A percentile compares a stretch with the other conserved stretches of the same genome.
Conservation (phyloP, 2,888 invertebrate genomes). For the Aplocera efformata region DNA sequence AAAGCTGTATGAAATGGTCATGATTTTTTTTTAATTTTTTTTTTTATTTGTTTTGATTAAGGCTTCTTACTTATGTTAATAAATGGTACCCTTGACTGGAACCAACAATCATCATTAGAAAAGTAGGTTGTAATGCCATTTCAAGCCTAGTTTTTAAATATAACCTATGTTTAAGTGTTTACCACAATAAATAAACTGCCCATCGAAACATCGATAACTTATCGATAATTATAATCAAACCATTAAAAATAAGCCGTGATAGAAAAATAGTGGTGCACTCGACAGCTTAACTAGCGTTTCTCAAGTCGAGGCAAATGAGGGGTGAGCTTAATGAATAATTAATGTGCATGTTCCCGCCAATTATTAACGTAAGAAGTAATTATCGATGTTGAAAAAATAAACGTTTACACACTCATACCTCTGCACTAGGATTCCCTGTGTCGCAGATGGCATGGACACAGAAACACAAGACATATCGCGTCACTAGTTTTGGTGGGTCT, state of each 20-base stretch:
- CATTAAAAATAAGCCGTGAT: conserved; percentile 57
- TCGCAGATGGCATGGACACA: too few relatives aligned
- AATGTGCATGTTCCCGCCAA: conserved; percentile 72
- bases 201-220: conserved; percentile 4
- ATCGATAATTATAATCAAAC: conserved; percentile 28
- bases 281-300: conserved; percentile 63
- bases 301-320: conserved; percentile 69
- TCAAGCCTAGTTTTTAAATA: too few relatives aligned
- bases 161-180: neutral
- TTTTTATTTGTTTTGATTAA: too few relatives aligned
- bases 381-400: conserved; percentile 43
- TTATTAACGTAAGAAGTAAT: conserved; percentile 75
- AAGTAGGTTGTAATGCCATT: too few relatives aligned
- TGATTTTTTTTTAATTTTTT: too few relatives aligned
- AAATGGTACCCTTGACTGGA: too few relatives aligned
- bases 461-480: too few relatives aligned
- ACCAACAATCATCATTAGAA: too few relatives aligned
- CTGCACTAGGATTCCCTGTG: too few relatives aligned
- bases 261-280: conserved; percentile 58
- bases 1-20: too few relatives aligned
- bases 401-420: too few relatives aligned
- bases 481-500: conserved; percentile 8
- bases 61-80: too few relatives aligned
- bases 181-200: neutral
- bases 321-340: conserved; percentile 74